Conservation (phyloP, 2,797 vertebrate species). For the Chelon labrosus region DNA sequence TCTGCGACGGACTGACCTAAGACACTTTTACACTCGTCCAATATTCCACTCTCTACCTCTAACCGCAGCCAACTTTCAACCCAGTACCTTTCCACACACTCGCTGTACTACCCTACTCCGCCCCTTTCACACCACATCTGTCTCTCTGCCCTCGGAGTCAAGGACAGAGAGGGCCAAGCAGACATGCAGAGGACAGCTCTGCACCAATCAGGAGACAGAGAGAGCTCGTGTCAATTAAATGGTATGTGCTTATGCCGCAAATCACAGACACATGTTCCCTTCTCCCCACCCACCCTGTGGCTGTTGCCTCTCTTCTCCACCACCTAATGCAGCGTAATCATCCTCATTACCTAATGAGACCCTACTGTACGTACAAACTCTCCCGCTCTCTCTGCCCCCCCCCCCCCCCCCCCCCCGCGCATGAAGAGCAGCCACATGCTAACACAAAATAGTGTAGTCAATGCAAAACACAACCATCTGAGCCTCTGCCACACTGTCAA, state of each 20-base stretch:
- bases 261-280: conserved; percentile 82
- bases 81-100: conserved; percentile 76
- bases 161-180: conserved; percentile 72
- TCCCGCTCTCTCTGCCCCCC: conserved; percentile 22
- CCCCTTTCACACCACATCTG: conserved; percentile 78
- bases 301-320: conserved; percentile 72
- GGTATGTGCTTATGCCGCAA: conserved; percentile 85
- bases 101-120: conserved; percentile 47
- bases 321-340: conserved; percentile 82
- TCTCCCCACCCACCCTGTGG: conserved; percentile 69
- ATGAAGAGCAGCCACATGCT: conserved; percentile 63
- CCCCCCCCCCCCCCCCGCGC: conserved; percentile 34
- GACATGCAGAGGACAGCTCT: conserved; percentile 72
- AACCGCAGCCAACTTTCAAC: conserved; percentile 54
- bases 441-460: conserved; percentile 28
- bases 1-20: conserved; percentile 60
- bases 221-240: conserved; percentile 84
- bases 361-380: conserved; percentile 75
- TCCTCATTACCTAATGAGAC: conserved; percentile 84
- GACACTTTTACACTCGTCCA: conserved; percentile 51
- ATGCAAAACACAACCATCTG: conserved; percentile 42
- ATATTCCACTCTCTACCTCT: conserved; percentile 66
- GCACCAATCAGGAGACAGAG: conserved; percentile 73
- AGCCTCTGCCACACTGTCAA: conserved; percentile 56
- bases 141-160: conserved; percentile 77